Base-by-base conservation (phyloP, 2,797 vertebrate genomes). In the Rhincodon typus region DNA sequence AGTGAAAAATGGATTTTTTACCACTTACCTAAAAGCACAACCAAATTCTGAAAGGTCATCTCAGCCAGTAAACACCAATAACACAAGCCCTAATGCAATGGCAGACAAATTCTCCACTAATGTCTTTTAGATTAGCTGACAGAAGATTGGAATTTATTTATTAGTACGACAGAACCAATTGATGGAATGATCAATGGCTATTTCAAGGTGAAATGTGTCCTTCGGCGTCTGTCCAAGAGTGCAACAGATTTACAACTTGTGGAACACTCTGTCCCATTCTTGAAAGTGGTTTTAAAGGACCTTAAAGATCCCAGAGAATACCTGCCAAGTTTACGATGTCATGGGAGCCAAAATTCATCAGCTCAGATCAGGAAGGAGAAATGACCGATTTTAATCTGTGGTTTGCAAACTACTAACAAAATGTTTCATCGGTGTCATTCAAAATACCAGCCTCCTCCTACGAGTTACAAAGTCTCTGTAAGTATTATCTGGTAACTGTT, bases 1-100 rank as follows among this genome's bases (percentile, higher is more conserved):
- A 69, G 62, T 93, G 90, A 93, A 17, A 66, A 90, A 90, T 90
- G 57, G 87, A 90, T 66, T 90, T 72, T 90, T 90, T 21, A 57
- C 87, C 87, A 90, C 53, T 66, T 57, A 90, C 53, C 86, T 57
- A 88, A 87, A 53, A 30, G 46, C 30, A 5, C 87, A 66, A 90
- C 57, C n/a, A 66, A 67, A 25, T 42, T 93, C n/a, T 66, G 21
- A 42, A 67, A 67, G 34, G 90, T 67, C 66, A 67, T 57, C 53
- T 62, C 4, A 5, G 30, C 15, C 57, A 38, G 34, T 67, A 23
- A 93, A 12, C 17, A 38, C 17, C 90, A 69, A 2, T 42, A 38
- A 67, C 34, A 93, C 19, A n/a, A 30, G 21, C 12, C 30, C 87
- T 17, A 34, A 34, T 62, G 27, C 87, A 67, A 17, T 6, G 88